Conservation (phyloP, 2,888 invertebrate genomes). For the Callyntrura sp. region DNA sequence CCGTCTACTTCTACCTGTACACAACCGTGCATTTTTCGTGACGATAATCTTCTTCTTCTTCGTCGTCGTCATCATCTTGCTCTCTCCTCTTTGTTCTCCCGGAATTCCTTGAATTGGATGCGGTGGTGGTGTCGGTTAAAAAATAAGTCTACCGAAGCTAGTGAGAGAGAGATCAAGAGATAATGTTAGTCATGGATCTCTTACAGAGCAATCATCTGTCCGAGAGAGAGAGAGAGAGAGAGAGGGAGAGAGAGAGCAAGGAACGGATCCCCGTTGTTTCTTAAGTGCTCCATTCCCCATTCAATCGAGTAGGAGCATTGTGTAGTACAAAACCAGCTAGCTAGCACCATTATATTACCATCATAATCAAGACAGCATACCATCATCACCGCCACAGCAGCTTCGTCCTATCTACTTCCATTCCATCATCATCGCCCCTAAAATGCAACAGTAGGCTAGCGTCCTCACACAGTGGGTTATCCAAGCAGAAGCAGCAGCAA, state of each 20-base stretch:
- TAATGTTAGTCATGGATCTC: constrained; percentile 82
- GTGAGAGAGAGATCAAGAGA: constrained; percentile 76
- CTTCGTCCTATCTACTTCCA: not conserved
- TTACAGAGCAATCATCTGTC: constrained; percentile 80
- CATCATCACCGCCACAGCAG: constrained; percentile 36
- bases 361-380: constrained; percentile 40
- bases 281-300: constrained; percentile 78
- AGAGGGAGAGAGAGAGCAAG: constrained; percentile 32
- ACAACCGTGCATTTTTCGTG: not conserved
- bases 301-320: constrained; percentile 46
- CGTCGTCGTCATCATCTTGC: not conserved
- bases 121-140: constrained; percentile 36
- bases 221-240: constrained; percentile 29
- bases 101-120: constrained; percentile 51
- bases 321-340: not conserved
- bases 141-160: constrained; percentile 4
- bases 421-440: not conserved
- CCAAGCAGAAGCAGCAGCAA: constrained; percentile 52
- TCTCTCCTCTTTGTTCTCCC: not conserved
- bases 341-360: constrained; percentile 40
- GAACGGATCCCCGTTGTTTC: constrained; percentile 74
- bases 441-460: constrained; percentile 60
- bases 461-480: constrained; percentile 71
- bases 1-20: not conserved
- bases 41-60: not conserved